A percentile compares a stretch with the other conserved stretches of the same genome.
phyloP scores from a whole-genome alignment of 1,140 invertebrate genomes.

The Helicoverpa zea region DNA sequence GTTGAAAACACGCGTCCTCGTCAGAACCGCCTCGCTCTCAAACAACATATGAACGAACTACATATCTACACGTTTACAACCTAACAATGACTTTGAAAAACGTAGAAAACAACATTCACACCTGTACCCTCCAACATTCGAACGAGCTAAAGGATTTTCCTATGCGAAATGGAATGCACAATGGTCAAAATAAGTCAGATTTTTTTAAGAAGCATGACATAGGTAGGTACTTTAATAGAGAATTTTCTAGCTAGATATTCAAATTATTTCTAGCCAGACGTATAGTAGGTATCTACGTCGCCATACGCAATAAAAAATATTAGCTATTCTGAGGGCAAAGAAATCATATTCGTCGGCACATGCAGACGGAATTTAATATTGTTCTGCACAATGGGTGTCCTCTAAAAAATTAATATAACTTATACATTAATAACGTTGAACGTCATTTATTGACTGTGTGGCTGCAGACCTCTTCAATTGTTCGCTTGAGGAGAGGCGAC shows the following conservation, averaged over 20 bases:
- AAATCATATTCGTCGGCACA: constrained; percentile 11
- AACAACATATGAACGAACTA: constrained; percentile 39
- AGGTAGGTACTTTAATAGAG: not conserved
- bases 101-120: constrained; percentile 39
- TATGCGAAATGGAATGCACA: not conserved
- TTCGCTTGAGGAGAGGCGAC: constrained; percentile 26
- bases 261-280: constrained; percentile 14
- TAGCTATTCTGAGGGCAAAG: constrained; percentile 23
- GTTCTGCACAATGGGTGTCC: constrained; percentile 14
- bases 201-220: not conserved
- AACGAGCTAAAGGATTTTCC: constrained; percentile 27
- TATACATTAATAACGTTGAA: constrained; percentile 33
- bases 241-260: not conserved
- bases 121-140: constrained; percentile 20
- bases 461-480: constrained; percentile 39
- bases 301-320: constrained; percentile 18
- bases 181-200: not conserved
- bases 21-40: constrained; percentile 49
- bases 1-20: constrained; percentile 66
- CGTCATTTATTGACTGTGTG: constrained; percentile 24
- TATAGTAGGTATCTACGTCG: constrained; percentile 24
- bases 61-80: constrained; percentile 39
- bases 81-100: constrained; percentile 38
- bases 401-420: constrained; percentile 34
- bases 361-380: constrained; percentile 34